A percentile compares a stretch with the other conserved stretches of the same genome.
Evolutionary conservation across 2,113 vertebrate species (phyloP).

Genomic region (Heterocephalus glaber): DNA sequence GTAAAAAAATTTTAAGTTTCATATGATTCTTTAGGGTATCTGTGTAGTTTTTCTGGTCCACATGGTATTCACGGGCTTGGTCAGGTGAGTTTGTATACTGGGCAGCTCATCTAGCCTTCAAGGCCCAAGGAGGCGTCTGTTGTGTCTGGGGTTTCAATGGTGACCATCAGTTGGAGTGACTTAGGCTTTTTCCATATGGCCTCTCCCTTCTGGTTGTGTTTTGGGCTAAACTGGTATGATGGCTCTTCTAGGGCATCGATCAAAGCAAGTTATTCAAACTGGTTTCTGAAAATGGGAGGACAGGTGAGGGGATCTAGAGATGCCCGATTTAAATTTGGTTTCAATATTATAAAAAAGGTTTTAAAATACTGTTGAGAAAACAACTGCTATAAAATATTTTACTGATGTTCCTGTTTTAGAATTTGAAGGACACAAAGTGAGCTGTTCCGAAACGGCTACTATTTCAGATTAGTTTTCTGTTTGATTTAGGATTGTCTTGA

Average conservation of each 20-base stretch:
- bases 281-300: neutral
- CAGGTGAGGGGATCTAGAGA: neutral
- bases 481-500: neutral
- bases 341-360: neutral
- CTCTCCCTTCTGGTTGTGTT: neutral
- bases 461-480: slow-evolving; percentile 38
- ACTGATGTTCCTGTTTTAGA: neutral
- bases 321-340: slow-evolving; percentile 43
- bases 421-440: neutral
- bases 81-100: neutral
- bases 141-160: neutral
- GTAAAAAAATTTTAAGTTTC: no score
- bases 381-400: neutral
- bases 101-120: neutral
- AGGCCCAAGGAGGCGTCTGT: neutral
- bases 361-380: neutral
- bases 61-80: neutral
- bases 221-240: neutral
- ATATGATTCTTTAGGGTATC: neutral
- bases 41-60: neutral
- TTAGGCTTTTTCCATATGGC: neutral
- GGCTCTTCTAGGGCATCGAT: neutral
- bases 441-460: neutral
- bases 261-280: neutral
- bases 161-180: neutral